Percentiles rank a stretch among this genome's conserved stretches.
Evolutionary conservation across 2,888 invertebrate genomes (phyloP).

Genomic region (Calliopum simillimum): DNA sequence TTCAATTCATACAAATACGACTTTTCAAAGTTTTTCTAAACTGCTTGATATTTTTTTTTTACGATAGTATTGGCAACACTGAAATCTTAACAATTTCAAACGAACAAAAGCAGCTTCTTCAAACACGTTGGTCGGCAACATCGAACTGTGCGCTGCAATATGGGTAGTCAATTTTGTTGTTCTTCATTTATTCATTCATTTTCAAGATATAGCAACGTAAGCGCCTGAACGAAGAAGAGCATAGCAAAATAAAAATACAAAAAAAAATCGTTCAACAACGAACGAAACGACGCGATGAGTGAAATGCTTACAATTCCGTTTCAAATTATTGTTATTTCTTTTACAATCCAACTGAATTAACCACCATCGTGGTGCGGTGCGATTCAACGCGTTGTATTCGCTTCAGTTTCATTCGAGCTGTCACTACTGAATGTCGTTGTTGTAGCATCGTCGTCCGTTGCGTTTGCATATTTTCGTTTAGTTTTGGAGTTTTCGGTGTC

Average conservation of each 20-base stretch:
- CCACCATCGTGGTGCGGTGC: neutral
- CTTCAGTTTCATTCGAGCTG: slow-evolving; percentile 28
- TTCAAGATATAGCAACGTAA: neutral
- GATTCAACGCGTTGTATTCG: neutral
- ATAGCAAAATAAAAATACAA: neutral
- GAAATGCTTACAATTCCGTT: neutral
- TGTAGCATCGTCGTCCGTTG: neutral
- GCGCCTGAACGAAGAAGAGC: neutral
- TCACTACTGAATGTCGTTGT: neutral
- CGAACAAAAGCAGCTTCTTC: neutral
- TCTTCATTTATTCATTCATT: slow-evolving; percentile 22
- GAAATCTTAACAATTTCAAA: neutral
- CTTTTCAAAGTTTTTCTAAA: no score
- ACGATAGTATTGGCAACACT: neutral
- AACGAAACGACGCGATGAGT: neutral
- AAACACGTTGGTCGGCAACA: slow-evolving; percentile 3
- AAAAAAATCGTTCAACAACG: neutral
- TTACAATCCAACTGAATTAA: slow-evolving; percentile 1
- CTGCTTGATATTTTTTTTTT: no score
- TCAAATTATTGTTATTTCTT: neutral
- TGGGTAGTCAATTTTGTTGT: no score
- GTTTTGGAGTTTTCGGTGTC: slow-evolving; percentile 3
- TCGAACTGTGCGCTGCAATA: neutral
- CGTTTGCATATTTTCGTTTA: slow-evolving; percentile 12
- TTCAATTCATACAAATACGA: no score